Evolutionary conservation across 2,797 vertebrate genomes (phyloP).

Genomic region (Lateolabrax maculatus): DNA sequence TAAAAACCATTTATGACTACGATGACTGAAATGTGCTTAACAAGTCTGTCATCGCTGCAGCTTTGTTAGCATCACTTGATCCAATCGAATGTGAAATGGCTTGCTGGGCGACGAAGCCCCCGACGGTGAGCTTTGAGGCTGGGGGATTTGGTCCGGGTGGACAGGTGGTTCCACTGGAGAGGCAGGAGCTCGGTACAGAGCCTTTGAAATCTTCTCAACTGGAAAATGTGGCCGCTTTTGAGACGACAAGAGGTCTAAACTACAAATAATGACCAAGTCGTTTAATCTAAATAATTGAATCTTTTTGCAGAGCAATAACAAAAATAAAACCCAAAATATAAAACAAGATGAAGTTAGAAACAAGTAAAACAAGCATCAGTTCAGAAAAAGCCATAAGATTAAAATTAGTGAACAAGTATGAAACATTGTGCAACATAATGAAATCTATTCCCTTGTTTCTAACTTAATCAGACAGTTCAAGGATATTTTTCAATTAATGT

Average conservation of each 20-base stretch:
- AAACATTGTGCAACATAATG: constrained; percentile 30
- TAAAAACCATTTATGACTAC: constrained; percentile 74
- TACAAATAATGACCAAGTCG: constrained; percentile 36
- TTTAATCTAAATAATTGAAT: constrained; percentile 14
- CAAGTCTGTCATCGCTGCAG: constrained; percentile 71
- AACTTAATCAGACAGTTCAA: constrained; percentile 16
- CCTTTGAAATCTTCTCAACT: constrained; percentile 81
- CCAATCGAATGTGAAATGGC: constrained; percentile 77
- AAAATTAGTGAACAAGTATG: not conserved
- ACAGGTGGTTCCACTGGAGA: constrained; percentile 80
- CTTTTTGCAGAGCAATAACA: not conserved
- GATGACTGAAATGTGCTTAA: constrained; percentile 75
- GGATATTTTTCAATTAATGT: constrained; percentile 28
- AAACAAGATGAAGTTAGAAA: not conserved
- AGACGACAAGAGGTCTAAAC: constrained; percentile 62
- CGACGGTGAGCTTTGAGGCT: constrained; percentile 73
- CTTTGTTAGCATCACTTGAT: constrained; percentile 68
- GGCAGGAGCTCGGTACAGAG: constrained; percentile 60
- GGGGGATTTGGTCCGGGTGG: constrained; percentile 69
- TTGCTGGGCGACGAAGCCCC: constrained; percentile 68
- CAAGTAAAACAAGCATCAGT: not conserved
- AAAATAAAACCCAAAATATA: not conserved
- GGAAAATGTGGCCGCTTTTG: constrained; percentile 79
- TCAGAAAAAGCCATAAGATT: not conserved
- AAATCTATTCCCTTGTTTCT: constrained; percentile 29